Evolutionary conservation across 2,888 invertebrate genomes (phyloP).

Genomic region (Sialis lutaria): DNA sequence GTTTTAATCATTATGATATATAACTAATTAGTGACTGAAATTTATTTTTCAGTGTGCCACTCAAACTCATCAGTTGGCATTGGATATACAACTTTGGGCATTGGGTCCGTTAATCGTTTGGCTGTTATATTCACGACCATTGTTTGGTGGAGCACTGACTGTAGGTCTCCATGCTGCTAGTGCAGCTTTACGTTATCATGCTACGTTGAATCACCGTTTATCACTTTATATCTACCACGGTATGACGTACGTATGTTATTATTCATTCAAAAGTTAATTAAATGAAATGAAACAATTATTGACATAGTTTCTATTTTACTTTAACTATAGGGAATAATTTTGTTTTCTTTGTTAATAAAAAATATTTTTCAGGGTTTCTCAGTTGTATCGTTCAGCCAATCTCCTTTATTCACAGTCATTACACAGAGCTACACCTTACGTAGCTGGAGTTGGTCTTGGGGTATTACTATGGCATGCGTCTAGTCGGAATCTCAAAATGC

Average conservation of each 20-base stretch:
- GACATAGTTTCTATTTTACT: neutral
- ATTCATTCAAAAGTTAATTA: neutral
- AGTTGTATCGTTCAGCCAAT: constrained; percentile 49
- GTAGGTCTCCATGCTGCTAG: constrained; percentile 37
- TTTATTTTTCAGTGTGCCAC: constrained; percentile 43
- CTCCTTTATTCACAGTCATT: constrained; percentile 41
- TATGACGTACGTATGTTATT: constrained; percentile 34
- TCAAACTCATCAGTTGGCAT: constrained; percentile 54
- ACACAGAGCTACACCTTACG: constrained; percentile 46
- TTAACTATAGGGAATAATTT: too few species aligned
- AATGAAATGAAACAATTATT: neutral
- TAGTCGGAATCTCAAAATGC: constrained; percentile 14
- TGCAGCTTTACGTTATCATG: constrained; percentile 42
- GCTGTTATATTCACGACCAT: constrained; percentile 35
- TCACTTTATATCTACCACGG: constrained; percentile 50
- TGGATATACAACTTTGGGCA: constrained; percentile 56
- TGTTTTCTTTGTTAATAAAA: too few species aligned
- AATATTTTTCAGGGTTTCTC: constrained; percentile 35
- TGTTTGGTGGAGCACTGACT: constrained; percentile 34
- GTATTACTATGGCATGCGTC: constrained; percentile 30
- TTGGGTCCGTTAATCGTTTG: constrained; percentile 46
- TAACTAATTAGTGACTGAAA: neutral
- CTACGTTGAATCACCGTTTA: constrained; percentile 38
- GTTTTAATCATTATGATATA: neutral
- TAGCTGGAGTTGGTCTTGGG: constrained; percentile 44